phyloP scores from a whole-genome alignment of 2,797 vertebrate genomes.

The Threskiornis aethiopicus region DNA sequence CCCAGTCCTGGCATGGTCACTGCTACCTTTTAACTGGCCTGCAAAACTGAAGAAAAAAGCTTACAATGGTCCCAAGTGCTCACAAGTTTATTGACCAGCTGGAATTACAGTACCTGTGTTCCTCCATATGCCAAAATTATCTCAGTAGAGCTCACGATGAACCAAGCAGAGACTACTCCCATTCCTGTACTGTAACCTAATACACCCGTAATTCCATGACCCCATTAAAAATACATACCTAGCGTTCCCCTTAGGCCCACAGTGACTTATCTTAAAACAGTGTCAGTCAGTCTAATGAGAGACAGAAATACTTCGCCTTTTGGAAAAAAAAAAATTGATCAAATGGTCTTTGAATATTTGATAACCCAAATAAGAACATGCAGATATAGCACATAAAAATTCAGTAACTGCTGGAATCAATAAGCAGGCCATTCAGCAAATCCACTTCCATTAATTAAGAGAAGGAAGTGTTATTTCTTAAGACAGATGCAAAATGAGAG shows the following conservation, averaged over 20 bases:
- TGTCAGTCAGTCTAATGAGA: constrained; percentile 33
- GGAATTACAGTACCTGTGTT: not conserved
- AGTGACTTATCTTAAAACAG: not conserved
- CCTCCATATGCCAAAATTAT: not conserved
- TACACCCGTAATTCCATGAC: not conserved
- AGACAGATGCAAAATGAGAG: constrained; percentile 15
- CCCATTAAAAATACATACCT: constrained; percentile 12
- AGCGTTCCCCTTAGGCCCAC: not conserved
- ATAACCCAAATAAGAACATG: constrained; percentile 54
- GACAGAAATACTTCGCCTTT: constrained; percentile 48
- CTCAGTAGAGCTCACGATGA: not conserved
- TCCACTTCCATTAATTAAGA: constrained; percentile 51
- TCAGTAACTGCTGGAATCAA: constrained; percentile 67
- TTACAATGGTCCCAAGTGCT: not conserved
- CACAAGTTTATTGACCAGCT: not conserved
- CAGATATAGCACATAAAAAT: constrained; percentile 68
- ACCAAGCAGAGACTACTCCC: not conserved
- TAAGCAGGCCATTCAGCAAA: constrained; percentile 61
- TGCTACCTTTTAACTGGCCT: not conserved
- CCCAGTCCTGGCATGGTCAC: not conserved
- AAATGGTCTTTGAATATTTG: constrained; percentile 67
- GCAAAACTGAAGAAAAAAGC: not conserved
- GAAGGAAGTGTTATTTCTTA: constrained; percentile 41
- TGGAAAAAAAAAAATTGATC: constrained; percentile 36
- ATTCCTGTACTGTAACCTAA: not conserved